phyloP scores from a whole-genome alignment of 2,797 vertebrate genomes.

The Gymnoscopelus braueri region DNA sequence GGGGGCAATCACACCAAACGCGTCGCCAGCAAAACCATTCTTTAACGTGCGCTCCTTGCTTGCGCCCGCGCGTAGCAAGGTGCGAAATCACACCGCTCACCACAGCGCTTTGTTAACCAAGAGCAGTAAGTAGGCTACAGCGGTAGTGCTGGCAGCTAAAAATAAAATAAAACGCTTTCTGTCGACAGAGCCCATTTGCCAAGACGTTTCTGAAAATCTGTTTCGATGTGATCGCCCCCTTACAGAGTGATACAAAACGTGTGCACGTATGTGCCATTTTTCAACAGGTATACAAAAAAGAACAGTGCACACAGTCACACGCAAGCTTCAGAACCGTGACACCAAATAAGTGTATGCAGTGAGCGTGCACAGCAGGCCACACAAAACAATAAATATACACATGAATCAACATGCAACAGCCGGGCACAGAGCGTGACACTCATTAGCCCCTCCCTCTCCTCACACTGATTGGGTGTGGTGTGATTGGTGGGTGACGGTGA shows the following conservation, averaged over 20 bases:
- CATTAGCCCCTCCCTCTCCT: conserved; percentile 51
- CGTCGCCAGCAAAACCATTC: too few relatives aligned
- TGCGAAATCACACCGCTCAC: too few relatives aligned
- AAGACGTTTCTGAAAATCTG: too few relatives aligned
- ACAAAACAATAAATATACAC: conserved; percentile 6
- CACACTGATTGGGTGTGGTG: conserved; percentile 64
- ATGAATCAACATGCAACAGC: conserved; percentile 62
- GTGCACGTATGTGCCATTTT: conserved; percentile 1
- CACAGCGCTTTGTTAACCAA: too few relatives aligned
- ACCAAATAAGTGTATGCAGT: conserved; percentile 33
- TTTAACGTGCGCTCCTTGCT: too few relatives aligned
- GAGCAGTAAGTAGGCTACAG: too few relatives aligned
- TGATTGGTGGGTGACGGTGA: conserved; percentile 72
- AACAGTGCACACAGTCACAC: conserved; percentile 36
- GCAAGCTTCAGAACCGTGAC: conserved; percentile 36
- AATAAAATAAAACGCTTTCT: too few relatives aligned
- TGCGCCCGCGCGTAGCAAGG: too few relatives aligned
- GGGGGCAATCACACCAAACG: too few relatives aligned
- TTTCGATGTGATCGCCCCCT: neutral
- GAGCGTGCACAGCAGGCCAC: conserved; percentile 60
- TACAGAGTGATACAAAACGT: conserved; percentile 7
- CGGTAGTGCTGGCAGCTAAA: too few relatives aligned
- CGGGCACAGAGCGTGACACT: conserved; percentile 22
- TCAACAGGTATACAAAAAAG: conserved; percentile 5
- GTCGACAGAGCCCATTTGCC: too few relatives aligned